phyloP scores from a whole-genome alignment of 1,140 invertebrate species.

The Drosophila sturtevanti region DNA sequence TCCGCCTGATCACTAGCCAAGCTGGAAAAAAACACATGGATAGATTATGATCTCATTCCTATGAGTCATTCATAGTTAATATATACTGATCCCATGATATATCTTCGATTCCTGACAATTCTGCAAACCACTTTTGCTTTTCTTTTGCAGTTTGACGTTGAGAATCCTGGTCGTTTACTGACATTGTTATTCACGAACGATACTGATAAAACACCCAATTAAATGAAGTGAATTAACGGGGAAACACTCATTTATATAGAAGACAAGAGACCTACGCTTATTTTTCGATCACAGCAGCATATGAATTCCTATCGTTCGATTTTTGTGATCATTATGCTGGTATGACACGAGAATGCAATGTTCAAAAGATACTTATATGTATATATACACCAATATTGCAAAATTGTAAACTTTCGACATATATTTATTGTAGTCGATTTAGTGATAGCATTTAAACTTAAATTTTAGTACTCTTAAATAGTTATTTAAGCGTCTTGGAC shows the following conservation, averaged over 20 bases:
- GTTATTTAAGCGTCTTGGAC: too few species aligned
- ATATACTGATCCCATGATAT: constrained; percentile 75
- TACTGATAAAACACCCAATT: too few species aligned
- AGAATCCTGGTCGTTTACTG: background rate
- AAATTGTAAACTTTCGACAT: background rate
- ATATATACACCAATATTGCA: background rate
- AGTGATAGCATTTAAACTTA: too few species aligned
- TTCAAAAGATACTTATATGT: background rate
- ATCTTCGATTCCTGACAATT: constrained; percentile 41
- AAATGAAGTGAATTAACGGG: background rate
- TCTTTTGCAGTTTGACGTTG: constrained; percentile 31
- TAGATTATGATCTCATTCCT: background rate
- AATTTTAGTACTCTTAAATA: too few species aligned
- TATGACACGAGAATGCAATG: background rate
- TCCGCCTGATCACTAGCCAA: constrained; percentile 32
- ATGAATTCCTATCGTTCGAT: background rate
- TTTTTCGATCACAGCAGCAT: background rate
- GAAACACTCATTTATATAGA: constrained; percentile 19
- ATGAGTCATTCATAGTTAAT: constrained; percentile 15
- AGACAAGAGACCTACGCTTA: too few species aligned
- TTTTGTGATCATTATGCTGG: background rate
- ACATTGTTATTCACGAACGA: constrained; percentile 15
- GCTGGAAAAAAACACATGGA: constrained; percentile 9
- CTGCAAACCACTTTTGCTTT: constrained; percentile 64
- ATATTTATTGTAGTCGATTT: background rate